Conservation (phyloP, 1,140 invertebrate species). For the Drosophila burlai region DNA sequence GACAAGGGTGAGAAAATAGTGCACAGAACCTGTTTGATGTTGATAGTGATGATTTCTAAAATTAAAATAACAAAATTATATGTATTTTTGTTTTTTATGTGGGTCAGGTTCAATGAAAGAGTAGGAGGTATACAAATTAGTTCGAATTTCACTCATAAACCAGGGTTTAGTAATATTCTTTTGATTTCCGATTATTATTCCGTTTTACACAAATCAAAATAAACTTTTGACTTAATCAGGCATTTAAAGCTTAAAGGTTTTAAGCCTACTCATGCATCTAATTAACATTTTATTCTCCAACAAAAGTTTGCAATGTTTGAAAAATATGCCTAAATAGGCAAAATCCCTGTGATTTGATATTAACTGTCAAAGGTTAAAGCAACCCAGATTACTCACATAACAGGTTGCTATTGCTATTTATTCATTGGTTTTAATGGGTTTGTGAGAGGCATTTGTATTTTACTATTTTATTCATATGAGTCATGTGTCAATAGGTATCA, state of each 20-base stretch:
- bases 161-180: neutral
- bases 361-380: neutral
- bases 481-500: slow-evolving; percentile 8
- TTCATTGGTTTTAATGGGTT: neutral
- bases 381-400: neutral
- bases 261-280: slow-evolving; percentile 2
- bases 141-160: neutral
- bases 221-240: neutral
- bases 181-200: neutral
- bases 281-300: neutral
- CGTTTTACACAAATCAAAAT: neutral
- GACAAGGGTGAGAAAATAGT: neutral
- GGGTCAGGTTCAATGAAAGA: too few relatives aligned
- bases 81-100: neutral
- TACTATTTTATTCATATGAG: neutral
- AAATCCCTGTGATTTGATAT: neutral
- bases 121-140: neutral
- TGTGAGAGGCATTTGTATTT: neutral
- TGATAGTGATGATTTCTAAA: neutral
- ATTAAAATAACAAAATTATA: neutral
- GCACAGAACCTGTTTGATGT: neutral
- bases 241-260: neutral
- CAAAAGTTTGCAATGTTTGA: neutral
- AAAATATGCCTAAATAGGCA: neutral
- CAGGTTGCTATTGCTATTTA: neutral